Evolutionary conservation across 2,113 vertebrate species (phyloP), one percentile per base, ranked within the genome.

Genomic region (Clarias batrachus): DNA sequence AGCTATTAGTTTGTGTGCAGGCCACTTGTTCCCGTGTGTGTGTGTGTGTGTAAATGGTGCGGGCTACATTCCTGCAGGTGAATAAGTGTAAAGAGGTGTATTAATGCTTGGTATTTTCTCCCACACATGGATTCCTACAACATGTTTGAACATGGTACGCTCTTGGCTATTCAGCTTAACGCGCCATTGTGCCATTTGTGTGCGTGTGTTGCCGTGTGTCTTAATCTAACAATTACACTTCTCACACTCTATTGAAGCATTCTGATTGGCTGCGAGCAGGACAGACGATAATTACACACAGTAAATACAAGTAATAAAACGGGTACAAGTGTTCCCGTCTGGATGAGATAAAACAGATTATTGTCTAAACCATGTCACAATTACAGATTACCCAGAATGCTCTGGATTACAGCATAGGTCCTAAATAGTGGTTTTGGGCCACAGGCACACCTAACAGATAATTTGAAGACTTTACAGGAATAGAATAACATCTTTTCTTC

Each of bases 121-220:
- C 63, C 80, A 81, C 57, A 81, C 59, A 62, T 12, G n/a, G 80
- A 81, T 81, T 81, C 80, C 80, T 65, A 25, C 33, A 48, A 48
- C 80, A 33, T 65, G 80, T 81, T 81, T 3, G 80, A 81, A 81
- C 80, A 81, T 33, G 12, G 21, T 23, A 1, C 2, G 60, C 60
- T 63, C 60, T 16, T 4, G 60, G 59, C 59, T 41, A 48, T 81
- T 65, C 59, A 8, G 33, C 60, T 65, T 19, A 62, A 16, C 80
- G 48, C 73, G 52, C 85, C 52, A 59, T 59, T 9, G 17, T 10
- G 12, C 56, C 16, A 27, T 4, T 54, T 59, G 33, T 65, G 65
- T 30, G 63, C 48, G 48, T 48, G 48, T 48, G 48, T 48, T 48
- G 48, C 48, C 48, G 48, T 48, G 6, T 48, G 48, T 48, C 48